Evolutionary conservation across 2,113 vertebrate genomes (phyloP).

Genomic region (Notarius quadriscutis): DNA sequence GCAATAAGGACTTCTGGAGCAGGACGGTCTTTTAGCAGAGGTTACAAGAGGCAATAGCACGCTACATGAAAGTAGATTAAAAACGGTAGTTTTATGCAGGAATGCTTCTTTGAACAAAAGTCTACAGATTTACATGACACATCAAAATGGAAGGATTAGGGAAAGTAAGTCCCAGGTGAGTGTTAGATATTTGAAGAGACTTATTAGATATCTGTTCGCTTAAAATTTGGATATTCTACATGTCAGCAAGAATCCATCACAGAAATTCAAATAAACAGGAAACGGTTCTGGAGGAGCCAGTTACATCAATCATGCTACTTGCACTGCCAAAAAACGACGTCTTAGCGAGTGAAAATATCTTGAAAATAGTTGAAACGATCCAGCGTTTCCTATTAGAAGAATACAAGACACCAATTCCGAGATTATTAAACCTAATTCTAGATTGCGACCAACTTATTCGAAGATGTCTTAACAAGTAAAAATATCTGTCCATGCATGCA

Average conservation of each 20-base stretch:
- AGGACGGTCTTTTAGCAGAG: neutral
- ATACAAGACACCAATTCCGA: too few relatives aligned
- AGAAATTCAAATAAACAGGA: constrained; percentile 7
- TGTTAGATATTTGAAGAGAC: neutral
- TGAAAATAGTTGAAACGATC: too few relatives aligned
- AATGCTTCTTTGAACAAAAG: constrained; percentile 8
- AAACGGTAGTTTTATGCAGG: neutral
- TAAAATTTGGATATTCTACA: neutral
- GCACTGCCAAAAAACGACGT: too few relatives aligned
- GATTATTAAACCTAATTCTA: too few relatives aligned
- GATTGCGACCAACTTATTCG: too few relatives aligned
- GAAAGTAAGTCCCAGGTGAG: constrained; percentile 17
- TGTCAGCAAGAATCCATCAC: neutral
- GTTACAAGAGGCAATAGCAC: neutral
- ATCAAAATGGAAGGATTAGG: constrained; percentile 15
- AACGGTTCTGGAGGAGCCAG: neutral
- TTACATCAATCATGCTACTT: neutral
- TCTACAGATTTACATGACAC: constrained; percentile 20
- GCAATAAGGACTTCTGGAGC: neutral
- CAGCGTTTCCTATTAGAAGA: too few relatives aligned
- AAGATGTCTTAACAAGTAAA: too few relatives aligned
- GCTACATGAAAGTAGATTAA: neutral
- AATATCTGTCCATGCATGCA: too few relatives aligned
- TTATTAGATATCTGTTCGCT: neutral
- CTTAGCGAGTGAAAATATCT: too few relatives aligned